phyloP scores from a whole-genome alignment of 1,140 invertebrate genomes.

The Cepaea nemoralis region DNA sequence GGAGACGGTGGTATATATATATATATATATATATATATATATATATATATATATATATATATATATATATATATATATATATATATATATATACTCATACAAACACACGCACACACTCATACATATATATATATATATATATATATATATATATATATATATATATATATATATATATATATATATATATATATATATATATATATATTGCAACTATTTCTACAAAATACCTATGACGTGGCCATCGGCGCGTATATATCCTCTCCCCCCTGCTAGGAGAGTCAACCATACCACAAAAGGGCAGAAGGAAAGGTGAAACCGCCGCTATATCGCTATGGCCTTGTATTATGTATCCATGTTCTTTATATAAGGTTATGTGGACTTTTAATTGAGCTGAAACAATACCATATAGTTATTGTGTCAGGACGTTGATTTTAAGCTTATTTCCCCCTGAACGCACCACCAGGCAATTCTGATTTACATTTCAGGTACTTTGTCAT shows the following conservation, averaged over 20 bases:
- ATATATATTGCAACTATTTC: no score
- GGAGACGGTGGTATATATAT: no score
- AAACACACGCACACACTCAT: not conserved
- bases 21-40: no score
- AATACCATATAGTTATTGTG: not conserved
- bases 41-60: not conserved
- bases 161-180: no score
- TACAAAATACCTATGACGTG: no score
- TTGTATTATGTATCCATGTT: not conserved
- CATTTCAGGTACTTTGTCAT: constrained; percentile 30
- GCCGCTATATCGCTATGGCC: no score
- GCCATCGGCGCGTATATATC: no score
- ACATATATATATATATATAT: not conserved
- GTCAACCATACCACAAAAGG: no score
- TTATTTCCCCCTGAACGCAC: not conserved
- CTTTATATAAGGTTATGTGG: not conserved
- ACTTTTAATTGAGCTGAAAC: not conserved
- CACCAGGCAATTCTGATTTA: not conserved
- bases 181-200: no score
- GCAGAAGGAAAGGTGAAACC: no score
- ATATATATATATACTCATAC: not conserved
- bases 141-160: no score
- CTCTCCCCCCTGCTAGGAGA: no score
- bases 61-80: not conserved
- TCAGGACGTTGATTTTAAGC: not conserved